Conservation (phyloP, 2,113 vertebrate species). For the Thunnus thynnus region DNA sequence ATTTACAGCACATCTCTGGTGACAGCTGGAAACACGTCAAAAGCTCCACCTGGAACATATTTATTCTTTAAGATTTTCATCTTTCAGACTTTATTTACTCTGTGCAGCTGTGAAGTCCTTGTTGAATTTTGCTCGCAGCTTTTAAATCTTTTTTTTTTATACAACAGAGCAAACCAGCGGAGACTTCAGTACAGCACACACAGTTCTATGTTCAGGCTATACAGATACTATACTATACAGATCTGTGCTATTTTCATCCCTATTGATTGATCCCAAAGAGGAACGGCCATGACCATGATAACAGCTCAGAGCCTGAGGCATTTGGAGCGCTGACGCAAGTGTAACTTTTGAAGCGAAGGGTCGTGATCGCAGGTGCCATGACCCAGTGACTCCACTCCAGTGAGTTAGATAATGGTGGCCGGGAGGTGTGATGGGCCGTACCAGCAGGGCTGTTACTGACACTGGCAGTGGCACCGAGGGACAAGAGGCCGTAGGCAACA, state of each 20-base stretch:
- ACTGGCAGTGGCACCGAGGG: slow-evolving; percentile 26
- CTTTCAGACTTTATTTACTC: neutral
- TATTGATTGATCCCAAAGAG: slow-evolving; percentile 55
- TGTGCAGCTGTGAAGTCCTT: neutral
- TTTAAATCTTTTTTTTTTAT: neutral
- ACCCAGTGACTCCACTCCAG: slow-evolving; percentile 56
- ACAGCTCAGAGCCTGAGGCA: slow-evolving; percentile 31
- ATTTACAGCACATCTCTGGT: neutral
- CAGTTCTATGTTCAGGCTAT: slow-evolving; percentile 2
- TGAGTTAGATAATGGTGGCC: slow-evolving; percentile 63
- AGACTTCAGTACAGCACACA: neutral
- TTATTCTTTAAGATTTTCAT: slow-evolving; percentile 2
- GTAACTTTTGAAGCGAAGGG: slow-evolving; percentile 52
- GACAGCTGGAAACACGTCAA: neutral
- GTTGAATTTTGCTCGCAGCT: neutral
- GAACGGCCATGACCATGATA: slow-evolving; percentile 5
- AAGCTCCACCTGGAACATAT: neutral
- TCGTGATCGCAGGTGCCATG: slow-evolving; percentile 46
- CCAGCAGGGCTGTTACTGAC: slow-evolving; percentile 48
- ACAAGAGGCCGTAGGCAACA: slow-evolving; percentile 46
- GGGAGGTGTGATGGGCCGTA: slow-evolving; percentile 33
- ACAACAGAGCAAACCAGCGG: slow-evolving; percentile 4
- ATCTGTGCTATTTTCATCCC: slow-evolving; percentile 53
- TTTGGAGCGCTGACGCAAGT: slow-evolving; percentile 63
- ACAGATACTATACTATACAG: neutral